Evolutionary conservation across 1,140 invertebrate species (phyloP).

Genomic region (Caenorhabditis brenneri): DNA sequence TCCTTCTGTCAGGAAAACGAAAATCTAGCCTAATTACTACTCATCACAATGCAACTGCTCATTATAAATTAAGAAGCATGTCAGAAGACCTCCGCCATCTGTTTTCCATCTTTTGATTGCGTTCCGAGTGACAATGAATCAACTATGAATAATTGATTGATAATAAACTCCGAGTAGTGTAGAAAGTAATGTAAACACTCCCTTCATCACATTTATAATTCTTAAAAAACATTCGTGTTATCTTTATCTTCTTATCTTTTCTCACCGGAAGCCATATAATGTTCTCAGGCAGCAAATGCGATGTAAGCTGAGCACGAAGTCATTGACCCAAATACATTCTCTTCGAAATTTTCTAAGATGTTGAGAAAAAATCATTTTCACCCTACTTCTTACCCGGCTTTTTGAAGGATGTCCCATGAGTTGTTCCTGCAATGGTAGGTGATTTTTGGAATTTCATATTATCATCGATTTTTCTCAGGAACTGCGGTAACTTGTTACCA

Average conservation of each 20-base stretch:
- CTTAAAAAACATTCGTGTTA: too few species aligned
- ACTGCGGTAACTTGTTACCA: not conserved
- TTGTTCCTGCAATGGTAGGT: conserved; percentile 2
- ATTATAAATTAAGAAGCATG: conserved; percentile 42
- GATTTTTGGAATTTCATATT: not conserved
- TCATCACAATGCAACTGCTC: conserved; percentile 29
- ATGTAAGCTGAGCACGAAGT: not conserved
- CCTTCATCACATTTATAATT: too few species aligned
- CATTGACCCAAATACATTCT: not conserved
- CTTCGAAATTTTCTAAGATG: not conserved
- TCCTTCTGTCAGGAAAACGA: conserved; percentile 13
- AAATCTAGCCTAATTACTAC: conserved; percentile 38
- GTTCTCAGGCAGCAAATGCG: not conserved
- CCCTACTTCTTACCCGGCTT: not conserved
- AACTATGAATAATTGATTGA: conserved; percentile 4
- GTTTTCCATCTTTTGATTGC: conserved; percentile 17
- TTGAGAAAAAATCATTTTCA: not conserved
- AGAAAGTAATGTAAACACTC: too few species aligned
- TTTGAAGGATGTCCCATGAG: not conserved
- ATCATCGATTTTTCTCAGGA: not conserved
- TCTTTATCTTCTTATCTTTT: too few species aligned
- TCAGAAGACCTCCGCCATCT: conserved; percentile 10
- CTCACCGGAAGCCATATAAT: not conserved
- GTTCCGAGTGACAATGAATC: not conserved
- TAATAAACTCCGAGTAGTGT: too few species aligned